Base-by-base conservation (phyloP, 2,888 invertebrate species). In the Apotomis betuletana region DNA sequence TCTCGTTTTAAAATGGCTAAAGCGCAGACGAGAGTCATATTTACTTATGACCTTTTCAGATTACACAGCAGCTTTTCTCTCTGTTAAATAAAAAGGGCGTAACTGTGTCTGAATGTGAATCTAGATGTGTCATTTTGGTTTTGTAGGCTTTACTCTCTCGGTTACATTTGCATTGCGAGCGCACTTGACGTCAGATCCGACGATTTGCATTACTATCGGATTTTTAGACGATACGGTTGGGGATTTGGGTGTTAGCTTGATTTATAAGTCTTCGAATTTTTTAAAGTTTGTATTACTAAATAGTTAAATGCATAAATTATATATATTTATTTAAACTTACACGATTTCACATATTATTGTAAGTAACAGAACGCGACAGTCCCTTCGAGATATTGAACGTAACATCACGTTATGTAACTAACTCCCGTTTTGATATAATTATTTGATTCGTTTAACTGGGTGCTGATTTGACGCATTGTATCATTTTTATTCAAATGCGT, bases 141-240 rank as follows among this genome's bases (percentile, higher is more conserved):
- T 15, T 36, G 2, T 55, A n/a, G 27, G 27, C 44, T 46, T 65
- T 65, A 46, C 46, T 57, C 44, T 65, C 46, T 15, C 54, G 15
- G 65, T 44, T 65, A 55, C 65, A 65, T 65, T 65, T 65, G 65
- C 65, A 57, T 65, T 57, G 65, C 41, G 55, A 65, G 65, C 65
- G 65, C 65, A 55, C 63, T 64, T 38, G 27, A 46, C 65, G 55
- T 57, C 57, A 46, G 46, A 57, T 55, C 55, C 57, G 46, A 65
- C 65, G 27, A 65, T 65, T 65, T 65, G 65, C 65, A 65, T 57
- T 57, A 27, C 44, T 46, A 36, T 27, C 6, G 55, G 46, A 46
- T 57, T 65, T 65, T 65, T 65, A 64, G 27, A 65, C 55, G 46
- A 65, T 57, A 46, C n/a, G n/a, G n/a, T 4, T 46, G n/a, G 55